Evolutionary conservation across 35 echinoderm and acorn worm species (phyloP).

Genomic region (Chiridota heheva): DNA sequence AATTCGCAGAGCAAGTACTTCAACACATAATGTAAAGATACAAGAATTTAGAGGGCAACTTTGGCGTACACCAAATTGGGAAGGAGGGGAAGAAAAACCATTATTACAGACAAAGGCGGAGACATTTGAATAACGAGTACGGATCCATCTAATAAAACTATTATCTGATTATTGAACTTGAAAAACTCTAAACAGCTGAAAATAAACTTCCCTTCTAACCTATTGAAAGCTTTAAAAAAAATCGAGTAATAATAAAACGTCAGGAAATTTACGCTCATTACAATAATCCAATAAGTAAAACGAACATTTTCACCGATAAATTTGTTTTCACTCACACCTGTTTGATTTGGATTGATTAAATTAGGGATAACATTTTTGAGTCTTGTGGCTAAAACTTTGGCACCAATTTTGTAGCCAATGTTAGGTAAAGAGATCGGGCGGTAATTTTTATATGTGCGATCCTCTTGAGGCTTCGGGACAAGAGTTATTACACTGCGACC

Average conservation of each 20-base stretch:
- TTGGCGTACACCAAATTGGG: no score
- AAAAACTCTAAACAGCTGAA: no score
- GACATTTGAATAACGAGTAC: no score
- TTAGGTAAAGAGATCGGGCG: constrained; percentile 31
- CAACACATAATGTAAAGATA: no score
- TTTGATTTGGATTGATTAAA: constrained; percentile 1
- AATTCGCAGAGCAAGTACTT: no score
- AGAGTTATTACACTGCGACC: constrained; percentile 31
- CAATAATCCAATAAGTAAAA: not conserved
- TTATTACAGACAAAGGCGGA: no score
- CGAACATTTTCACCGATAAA: constrained; percentile 8
- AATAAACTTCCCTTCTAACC: no score
- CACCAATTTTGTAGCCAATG: constrained; percentile 28
- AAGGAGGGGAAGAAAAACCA: no score
- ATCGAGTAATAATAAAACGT: not conserved
- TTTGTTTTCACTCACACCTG: not conserved
- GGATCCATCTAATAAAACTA: no score
- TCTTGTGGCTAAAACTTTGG: constrained; percentile 3
- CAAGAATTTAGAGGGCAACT: no score
- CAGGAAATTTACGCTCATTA: not conserved
- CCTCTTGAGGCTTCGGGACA: constrained; percentile 19
- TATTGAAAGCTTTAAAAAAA: no score
- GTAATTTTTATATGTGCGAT: constrained; percentile 12
- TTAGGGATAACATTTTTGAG: constrained; percentile 9
- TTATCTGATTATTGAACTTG: no score